Conservation (phyloP, 2,888 invertebrate genomes). For the Acanthoscelides obtectus region DNA sequence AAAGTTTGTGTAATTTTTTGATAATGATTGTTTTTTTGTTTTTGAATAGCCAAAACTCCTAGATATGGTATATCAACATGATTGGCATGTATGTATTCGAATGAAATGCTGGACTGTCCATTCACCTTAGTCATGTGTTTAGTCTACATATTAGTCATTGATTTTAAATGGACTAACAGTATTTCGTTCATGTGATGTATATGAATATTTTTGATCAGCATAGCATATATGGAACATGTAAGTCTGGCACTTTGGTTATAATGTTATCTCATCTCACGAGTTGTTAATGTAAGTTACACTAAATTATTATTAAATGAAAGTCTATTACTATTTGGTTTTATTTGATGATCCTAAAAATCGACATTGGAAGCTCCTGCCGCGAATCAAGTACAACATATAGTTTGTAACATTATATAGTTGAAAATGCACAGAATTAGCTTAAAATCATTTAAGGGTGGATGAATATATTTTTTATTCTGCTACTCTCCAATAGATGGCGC, state of each 20-base stretch:
- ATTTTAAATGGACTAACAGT: background rate
- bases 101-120: background rate
- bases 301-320: background rate
- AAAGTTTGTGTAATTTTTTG: too few species aligned
- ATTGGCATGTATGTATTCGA: background rate
- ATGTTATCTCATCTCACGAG: background rate
- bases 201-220: background rate
- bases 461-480: too few species aligned
- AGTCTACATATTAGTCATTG: background rate
- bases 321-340: background rate
- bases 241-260: conserved; percentile 6
- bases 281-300: conserved; percentile 1
- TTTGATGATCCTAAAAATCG: too few species aligned
- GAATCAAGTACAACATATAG: too few species aligned
- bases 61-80: background rate
- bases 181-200: background rate
- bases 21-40: too few species aligned
- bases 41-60: background rate
- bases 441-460: too few species aligned
- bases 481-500: too few species aligned
- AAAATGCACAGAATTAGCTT: too few species aligned
- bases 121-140: background rate
- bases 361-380: too few species aligned
- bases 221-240: background rate
- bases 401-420: too few species aligned